Percentiles rank a stretch among this genome's conserved stretches.
Conservation (phyloP, 2,888 invertebrate species). For the Taenaris catops region DNA sequence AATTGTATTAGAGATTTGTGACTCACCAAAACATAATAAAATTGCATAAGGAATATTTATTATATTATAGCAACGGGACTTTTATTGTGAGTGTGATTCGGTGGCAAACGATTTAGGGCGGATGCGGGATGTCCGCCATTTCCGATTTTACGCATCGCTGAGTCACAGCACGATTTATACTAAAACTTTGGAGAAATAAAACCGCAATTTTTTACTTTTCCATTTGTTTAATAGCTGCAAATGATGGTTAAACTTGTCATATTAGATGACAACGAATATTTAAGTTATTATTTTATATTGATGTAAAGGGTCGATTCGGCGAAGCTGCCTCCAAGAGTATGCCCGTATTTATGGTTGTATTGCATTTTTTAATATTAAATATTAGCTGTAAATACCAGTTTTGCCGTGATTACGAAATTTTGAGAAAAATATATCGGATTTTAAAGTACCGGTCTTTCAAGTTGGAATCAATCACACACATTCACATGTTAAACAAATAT, state of each 20-base stretch:
- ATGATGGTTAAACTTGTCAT: neutral
- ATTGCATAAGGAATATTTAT: constrained; percentile 63
- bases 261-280: no score
- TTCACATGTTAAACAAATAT: no score
- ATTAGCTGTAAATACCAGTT: no score
- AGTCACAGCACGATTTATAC: constrained; percentile 38
- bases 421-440: no score
- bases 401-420: no score
- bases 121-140: constrained; percentile 51
- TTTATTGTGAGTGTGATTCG: constrained; percentile 73
- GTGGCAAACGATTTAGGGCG: constrained; percentile 53
- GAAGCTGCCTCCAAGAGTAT: no score
- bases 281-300: constrained; percentile 1
- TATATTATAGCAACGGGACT: constrained; percentile 57
- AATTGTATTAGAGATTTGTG: constrained; percentile 42
- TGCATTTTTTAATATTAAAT: no score
- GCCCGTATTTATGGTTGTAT: neutral
- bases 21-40: constrained; percentile 52
- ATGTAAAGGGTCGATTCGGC: no score
- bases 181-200: constrained; percentile 29
- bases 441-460: no score
- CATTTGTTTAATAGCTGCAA: neutral
- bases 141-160: constrained; percentile 66
- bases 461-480: no score
- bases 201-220: constrained; percentile 5